phyloP scores from a whole-genome alignment of 1,140 invertebrate species.

The Dufourea novaeangliae region DNA sequence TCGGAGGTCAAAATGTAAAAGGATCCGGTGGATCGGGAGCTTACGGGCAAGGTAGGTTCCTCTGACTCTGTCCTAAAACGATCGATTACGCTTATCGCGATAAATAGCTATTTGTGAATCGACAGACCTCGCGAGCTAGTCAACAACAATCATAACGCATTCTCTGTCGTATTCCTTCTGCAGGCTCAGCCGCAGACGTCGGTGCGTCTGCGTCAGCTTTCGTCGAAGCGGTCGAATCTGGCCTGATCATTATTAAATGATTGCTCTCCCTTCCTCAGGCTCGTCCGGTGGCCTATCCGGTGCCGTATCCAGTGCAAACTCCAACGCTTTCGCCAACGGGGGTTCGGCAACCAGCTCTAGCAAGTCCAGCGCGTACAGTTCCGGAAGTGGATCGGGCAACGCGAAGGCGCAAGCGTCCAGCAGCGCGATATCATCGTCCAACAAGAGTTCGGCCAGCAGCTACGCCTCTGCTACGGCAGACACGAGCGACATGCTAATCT shows the following conservation, averaged over 20 bases:
- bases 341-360: slow-evolving; percentile 40
- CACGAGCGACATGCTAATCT: slow-evolving; percentile 67
- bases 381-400: slow-evolving; percentile 39
- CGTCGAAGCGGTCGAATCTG: slow-evolving; percentile 27
- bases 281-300: slow-evolving; percentile 25
- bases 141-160: neutral
- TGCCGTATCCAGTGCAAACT: slow-evolving; percentile 37
- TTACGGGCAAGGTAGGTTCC: slow-evolving; percentile 22
- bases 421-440: slow-evolving; percentile 7
- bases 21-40: slow-evolving; percentile 17
- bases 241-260: slow-evolving; percentile 62
- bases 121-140: neutral
- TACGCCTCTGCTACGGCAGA: slow-evolving; percentile 56
- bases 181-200: slow-evolving; percentile 15
- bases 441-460: slow-evolving; percentile 61
- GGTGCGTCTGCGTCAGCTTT: slow-evolving; percentile 30
- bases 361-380: slow-evolving; percentile 35
- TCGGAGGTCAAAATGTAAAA: slow-evolving; percentile 1
- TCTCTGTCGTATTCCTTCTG: slow-evolving; percentile 28
- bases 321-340: slow-evolving; percentile 25
- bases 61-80: neutral
- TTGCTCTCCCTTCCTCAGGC: slow-evolving; percentile 35
- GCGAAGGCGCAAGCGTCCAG: slow-evolving; percentile 58
- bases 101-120: no score
- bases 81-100: no score